Percentiles rank a stretch among this genome's conserved stretches.
Evolutionary conservation across 2,888 invertebrate species (phyloP).

Genomic region (Aporophyla nigra): DNA sequence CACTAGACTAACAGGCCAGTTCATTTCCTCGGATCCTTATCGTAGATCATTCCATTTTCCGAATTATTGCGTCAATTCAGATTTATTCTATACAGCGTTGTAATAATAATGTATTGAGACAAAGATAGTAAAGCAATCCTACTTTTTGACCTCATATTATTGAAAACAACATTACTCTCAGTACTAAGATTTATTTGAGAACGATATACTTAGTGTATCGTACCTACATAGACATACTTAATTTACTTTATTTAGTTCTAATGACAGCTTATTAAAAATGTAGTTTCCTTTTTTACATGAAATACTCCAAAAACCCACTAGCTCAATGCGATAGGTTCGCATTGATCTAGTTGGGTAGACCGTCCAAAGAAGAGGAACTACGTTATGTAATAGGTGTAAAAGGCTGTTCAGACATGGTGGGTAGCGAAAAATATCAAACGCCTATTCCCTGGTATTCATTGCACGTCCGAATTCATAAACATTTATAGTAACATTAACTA

Average conservation of each 20-base stretch:
- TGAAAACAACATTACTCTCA: slow-evolving; percentile 42
- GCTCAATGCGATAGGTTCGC: no score
- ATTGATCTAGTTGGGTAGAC: no score
- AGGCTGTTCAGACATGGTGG: neutral
- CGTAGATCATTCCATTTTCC: slow-evolving; percentile 44
- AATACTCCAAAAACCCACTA: neutral
- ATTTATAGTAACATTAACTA: neutral
- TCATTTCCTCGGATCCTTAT: slow-evolving; percentile 34
- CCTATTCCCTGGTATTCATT: no score
- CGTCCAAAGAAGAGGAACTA: neutral
- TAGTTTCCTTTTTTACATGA: neutral
- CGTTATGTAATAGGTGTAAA: neutral
- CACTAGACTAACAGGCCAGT: no score
- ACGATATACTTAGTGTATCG: neutral
- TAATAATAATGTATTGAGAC: slow-evolving; percentile 31
- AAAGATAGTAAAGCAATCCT: slow-evolving; percentile 25
- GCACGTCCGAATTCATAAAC: no score
- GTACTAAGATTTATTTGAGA: slow-evolving; percentile 2
- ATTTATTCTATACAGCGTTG: slow-evolving; percentile 21
- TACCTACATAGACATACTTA: neutral
- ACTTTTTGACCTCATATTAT: slow-evolving; percentile 35
- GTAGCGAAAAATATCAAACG: neutral
- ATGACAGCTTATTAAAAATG: neutral
- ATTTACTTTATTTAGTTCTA: neutral
- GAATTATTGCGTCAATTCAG: slow-evolving; percentile 50